phyloP scores from a whole-genome alignment of 1,140 invertebrate genomes.

The Venturia canescens region DNA sequence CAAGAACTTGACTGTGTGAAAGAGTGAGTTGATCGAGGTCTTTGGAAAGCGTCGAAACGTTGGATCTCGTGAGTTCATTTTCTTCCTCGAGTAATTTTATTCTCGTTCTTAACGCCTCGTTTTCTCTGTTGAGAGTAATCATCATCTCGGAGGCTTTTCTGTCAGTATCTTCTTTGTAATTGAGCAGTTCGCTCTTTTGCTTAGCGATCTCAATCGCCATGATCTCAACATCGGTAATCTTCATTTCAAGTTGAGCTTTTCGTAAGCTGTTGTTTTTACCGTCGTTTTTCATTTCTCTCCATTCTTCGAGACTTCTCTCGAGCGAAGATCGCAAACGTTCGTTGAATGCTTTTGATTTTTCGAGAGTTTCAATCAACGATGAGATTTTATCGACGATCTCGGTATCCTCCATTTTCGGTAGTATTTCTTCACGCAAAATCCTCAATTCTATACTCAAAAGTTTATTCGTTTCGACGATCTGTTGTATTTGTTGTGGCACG shows the following conservation, averaged over 20 bases:
- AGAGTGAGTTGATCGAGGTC: constrained; percentile 75
- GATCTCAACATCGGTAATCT: constrained; percentile 75
- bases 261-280: constrained; percentile 65
- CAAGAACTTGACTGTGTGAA: constrained; percentile 79
- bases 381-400: constrained; percentile 60
- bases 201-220: constrained; percentile 76
- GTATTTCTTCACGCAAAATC: constrained; percentile 61
- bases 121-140: constrained; percentile 67
- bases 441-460: constrained; percentile 66
- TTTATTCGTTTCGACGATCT: constrained; percentile 67
- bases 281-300: constrained; percentile 64
- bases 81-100: constrained; percentile 72
- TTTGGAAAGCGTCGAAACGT: constrained; percentile 67
- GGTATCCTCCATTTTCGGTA: constrained; percentile 39
- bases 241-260: constrained; percentile 73
- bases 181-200: constrained; percentile 74
- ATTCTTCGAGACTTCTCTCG: constrained; percentile 67
- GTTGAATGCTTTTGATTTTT: constrained; percentile 63
- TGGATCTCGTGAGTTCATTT: constrained; percentile 66
- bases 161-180: constrained; percentile 69
- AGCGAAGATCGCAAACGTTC: constrained; percentile 67
- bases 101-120: constrained; percentile 67
- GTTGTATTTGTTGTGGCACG: constrained; percentile 61
- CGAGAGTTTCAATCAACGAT: constrained; percentile 65
- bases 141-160: constrained; percentile 67